Conservation (phyloP, 2,113 vertebrate species). For the Ursus arctos region DNA sequence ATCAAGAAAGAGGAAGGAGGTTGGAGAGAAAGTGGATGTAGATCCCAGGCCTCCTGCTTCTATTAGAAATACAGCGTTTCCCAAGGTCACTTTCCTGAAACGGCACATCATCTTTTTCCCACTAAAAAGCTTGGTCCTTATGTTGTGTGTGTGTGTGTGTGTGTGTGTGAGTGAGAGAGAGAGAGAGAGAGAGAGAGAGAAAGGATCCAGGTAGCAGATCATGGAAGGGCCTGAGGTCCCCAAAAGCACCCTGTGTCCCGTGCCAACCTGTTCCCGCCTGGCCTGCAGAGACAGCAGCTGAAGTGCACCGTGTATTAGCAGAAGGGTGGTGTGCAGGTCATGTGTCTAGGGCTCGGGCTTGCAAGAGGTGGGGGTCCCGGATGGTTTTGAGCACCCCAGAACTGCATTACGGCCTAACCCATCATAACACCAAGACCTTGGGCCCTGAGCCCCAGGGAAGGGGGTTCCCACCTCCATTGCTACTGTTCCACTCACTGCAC, state of each 20-base stretch:
- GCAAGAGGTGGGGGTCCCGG: neutral
- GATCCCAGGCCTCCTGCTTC: neutral
- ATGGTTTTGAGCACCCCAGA: neutral
- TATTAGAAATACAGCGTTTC: rapidly evolving
- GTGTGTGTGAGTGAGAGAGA: too few relatives aligned
- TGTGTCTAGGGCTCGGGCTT: neutral
- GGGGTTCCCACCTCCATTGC: rapidly evolving
- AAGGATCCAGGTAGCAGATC: neutral
- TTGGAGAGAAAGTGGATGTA: neutral
- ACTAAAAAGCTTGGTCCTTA: neutral
- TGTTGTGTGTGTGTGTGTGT: too few relatives aligned
- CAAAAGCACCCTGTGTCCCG: neutral
- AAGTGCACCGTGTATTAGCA: rapidly evolving
- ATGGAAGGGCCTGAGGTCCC: neutral
- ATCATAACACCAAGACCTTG: rapidly evolving
- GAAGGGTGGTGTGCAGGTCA: neutral
- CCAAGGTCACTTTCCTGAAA: neutral
- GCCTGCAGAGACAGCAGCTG: neutral
- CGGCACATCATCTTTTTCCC: neutral
- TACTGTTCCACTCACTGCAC: rapidly evolving
- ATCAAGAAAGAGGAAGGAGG: neutral
- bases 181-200: neutral
- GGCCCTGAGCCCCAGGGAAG: neutral
- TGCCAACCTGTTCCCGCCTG: neutral
- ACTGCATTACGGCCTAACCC: neutral